phyloP scores from a whole-genome alignment of 1,140 invertebrate species.

The Brachionus rotundiformis region DNA sequence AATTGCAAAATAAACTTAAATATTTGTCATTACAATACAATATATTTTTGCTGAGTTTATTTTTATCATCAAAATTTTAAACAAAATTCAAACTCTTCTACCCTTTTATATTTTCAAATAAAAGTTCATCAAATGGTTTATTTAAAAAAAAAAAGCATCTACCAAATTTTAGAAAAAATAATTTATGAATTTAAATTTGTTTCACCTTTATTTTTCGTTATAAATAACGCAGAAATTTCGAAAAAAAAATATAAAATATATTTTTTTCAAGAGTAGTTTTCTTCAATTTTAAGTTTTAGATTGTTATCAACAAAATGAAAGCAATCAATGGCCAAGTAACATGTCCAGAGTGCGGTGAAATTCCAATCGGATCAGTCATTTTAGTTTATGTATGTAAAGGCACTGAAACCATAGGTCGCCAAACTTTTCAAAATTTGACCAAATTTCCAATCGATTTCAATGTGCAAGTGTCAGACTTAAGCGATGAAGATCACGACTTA shows the following conservation, averaged over 20 bases:
- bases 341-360: neutral
- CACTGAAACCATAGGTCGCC: neutral
- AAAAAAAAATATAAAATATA: neutral
- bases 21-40: neutral
- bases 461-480: neutral
- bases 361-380: slow-evolving; percentile 31
- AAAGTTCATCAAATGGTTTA: neutral
- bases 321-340: slow-evolving; percentile 2
- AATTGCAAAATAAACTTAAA: slow-evolving; percentile 7
- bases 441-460: slow-evolving; percentile 31
- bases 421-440: slow-evolving; percentile 30
- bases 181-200: slow-evolving; percentile 3
- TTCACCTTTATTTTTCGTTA: slow-evolving; percentile 16
- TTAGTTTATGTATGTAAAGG: slow-evolving; percentile 23
- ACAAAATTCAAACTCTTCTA: neutral
- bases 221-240: slow-evolving; percentile 23
- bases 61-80: neutral
- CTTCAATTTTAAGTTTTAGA: slow-evolving; percentile 9
- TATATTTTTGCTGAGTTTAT: neutral
- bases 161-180: neutral
- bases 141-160: neutral
- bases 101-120: neutral
- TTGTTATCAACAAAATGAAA: slow-evolving; percentile 1
- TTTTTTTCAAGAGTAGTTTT: neutral
- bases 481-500: neutral